Evolutionary conservation across 53 echinoderm and acorn worm species (phyloP).

Genomic region (Holothuria leucospilota): DNA sequence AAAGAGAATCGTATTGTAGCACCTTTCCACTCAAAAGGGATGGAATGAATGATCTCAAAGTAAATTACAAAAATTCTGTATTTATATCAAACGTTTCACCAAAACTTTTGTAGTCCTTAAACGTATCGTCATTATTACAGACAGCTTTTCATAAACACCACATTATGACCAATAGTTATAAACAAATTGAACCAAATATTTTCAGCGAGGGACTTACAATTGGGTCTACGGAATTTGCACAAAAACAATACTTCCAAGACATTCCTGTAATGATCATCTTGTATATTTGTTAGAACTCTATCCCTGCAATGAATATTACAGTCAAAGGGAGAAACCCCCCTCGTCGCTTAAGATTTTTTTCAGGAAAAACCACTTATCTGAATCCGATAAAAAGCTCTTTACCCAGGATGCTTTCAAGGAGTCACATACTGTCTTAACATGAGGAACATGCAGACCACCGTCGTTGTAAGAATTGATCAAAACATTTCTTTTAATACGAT

Average conservation of each 20-base stretch:
- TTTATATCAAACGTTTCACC: too few relatives aligned
- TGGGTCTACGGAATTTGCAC: too few relatives aligned
- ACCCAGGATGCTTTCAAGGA: slow-evolving; percentile 17
- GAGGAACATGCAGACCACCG: background rate
- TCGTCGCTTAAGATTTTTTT: background rate
- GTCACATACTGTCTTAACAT: background rate
- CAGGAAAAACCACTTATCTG: background rate
- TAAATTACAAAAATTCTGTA: too few relatives aligned
- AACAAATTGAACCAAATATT: slow-evolving; percentile 15
- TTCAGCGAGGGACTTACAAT: background rate
- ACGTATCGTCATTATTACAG: too few relatives aligned
- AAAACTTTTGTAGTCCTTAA: too few relatives aligned
- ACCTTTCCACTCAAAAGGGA: too few relatives aligned
- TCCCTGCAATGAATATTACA: background rate
- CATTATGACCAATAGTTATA: background rate
- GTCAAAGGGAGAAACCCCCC: background rate
- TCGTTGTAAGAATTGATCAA: background rate
- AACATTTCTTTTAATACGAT: background rate
- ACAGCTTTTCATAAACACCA: too few relatives aligned
- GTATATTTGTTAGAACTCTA: background rate
- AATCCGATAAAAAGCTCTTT: background rate
- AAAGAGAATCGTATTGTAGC: too few relatives aligned
- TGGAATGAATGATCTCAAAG: too few relatives aligned
- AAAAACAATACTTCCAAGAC: too few relatives aligned
- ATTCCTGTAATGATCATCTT: too few relatives aligned